phyloP scores from a whole-genome alignment of 2,113 vertebrate species.

The Sprattus sprattus region DNA sequence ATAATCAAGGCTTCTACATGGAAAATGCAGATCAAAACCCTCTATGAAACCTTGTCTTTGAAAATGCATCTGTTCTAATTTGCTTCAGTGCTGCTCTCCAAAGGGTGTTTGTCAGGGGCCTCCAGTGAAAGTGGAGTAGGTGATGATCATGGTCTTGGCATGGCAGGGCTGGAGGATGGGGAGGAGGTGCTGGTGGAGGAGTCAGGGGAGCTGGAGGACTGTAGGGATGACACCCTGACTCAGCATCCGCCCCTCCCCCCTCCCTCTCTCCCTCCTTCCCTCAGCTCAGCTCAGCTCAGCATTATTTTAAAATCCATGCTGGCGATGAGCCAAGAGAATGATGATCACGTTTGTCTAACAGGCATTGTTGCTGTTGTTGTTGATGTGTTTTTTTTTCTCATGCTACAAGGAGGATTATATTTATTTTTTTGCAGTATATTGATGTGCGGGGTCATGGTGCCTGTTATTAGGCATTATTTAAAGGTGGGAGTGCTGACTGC shows the following conservation, averaged over 20 bases:
- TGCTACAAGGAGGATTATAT: not conserved
- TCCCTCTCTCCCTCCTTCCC: not conserved
- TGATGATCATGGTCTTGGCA: not conserved
- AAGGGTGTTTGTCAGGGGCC: not conserved
- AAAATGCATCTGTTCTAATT: not conserved
- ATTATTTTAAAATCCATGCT: conserved; percentile 7
- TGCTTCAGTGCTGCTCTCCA: not conserved
- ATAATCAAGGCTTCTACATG: not conserved
- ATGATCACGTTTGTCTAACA: not conserved
- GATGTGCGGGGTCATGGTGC: not conserved
- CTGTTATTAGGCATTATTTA: conserved; percentile 17
- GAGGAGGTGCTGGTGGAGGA: not conserved
- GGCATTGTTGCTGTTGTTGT: not conserved
- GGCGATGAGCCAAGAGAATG: not conserved
- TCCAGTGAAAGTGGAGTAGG: not conserved
- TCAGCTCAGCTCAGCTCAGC: not conserved
- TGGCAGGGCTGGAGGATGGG: not conserved
- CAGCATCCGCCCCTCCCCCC: not conserved
- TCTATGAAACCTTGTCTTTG: not conserved
- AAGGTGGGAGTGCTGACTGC: conserved; percentile 9
- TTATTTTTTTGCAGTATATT: not conserved
- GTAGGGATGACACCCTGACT: not conserved
- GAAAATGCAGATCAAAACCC: not conserved
- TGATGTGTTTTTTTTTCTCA: not conserved
- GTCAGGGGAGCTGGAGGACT: not conserved